Percentiles rank a stretch among this genome's conserved stretches.
Evolutionary conservation across 2,113 vertebrate genomes (phyloP).

Genomic region (Paraplagusia blochii): DNA sequence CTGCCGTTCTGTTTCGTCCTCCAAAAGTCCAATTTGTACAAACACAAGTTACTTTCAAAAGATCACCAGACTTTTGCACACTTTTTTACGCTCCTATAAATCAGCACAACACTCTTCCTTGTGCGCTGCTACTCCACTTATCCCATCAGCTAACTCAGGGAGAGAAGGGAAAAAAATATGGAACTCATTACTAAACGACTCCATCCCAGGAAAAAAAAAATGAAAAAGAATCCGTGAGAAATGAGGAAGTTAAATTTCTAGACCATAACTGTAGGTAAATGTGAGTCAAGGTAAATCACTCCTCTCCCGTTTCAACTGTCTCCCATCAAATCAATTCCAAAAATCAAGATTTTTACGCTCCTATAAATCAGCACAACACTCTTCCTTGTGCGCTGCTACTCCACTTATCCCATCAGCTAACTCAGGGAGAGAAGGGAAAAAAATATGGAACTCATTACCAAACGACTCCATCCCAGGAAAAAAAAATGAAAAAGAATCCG

Average conservation of each 20-base stretch:
- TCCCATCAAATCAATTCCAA: neutral
- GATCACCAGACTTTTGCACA: slow-evolving; percentile 14
- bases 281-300: slow-evolving; percentile 22
- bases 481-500: slow-evolving; percentile 41
- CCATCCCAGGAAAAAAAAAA: slow-evolving; percentile 61
- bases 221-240: slow-evolving; percentile 27
- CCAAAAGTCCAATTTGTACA: slow-evolving; percentile 20
- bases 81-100: slow-evolving; percentile 31
- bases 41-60: slow-evolving; percentile 18
- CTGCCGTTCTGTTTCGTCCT: slow-evolving; percentile 10
- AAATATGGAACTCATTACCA: slow-evolving; percentile 69
- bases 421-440: slow-evolving; percentile 22
- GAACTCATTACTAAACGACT: slow-evolving; percentile 68
- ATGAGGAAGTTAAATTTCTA: slow-evolving; percentile 35
- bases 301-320: slow-evolving; percentile 2
- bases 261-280: slow-evolving; percentile 20
- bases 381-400: slow-evolving; percentile 28
- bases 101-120: slow-evolving; percentile 25
- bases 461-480: slow-evolving; percentile 61
- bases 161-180: slow-evolving; percentile 51
- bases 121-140: slow-evolving; percentile 22
- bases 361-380: slow-evolving; percentile 24
- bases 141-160: slow-evolving; percentile 29
- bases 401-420: slow-evolving; percentile 26
- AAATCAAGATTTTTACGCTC: slow-evolving; percentile 30